Conservation (phyloP, 2,113 vertebrate species). For the Otis tarda region DNA sequence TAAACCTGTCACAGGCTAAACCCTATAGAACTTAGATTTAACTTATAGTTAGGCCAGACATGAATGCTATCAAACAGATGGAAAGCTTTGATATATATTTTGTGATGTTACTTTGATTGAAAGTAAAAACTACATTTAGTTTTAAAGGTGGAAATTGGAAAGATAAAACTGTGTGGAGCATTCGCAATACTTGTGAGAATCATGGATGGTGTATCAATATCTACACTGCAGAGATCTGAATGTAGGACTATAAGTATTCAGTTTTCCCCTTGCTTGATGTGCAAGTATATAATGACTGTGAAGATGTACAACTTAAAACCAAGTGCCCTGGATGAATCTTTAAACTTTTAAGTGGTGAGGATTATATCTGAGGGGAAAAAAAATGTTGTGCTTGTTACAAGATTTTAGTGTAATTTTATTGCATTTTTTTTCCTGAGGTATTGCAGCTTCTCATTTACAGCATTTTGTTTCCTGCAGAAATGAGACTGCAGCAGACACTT, state of each 20-base stretch:
- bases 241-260: background rate
- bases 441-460: background rate
- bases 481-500: background rate
- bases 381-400: background rate
- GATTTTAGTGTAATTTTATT: background rate
- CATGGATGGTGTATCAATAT: background rate
- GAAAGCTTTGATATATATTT: background rate
- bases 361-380: background rate
- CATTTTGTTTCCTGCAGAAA: background rate
- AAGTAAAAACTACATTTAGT: background rate
- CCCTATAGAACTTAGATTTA: background rate
- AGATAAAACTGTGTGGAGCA: background rate
- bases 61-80: background rate
- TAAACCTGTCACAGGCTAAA: background rate
- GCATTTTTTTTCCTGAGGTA: background rate
- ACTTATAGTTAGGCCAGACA: background rate
- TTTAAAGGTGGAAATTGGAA: background rate
- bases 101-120: background rate
- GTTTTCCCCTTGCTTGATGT: background rate
- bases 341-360: background rate
- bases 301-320: background rate
- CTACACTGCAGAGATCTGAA: background rate
- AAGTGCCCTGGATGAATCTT: background rate
- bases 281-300: background rate
- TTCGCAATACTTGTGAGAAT: background rate